Percentiles rank a stretch among this genome's conserved stretches.
These are phyloP conservation scores for Alethe castanea DNA, from an alignment of 2,113 vertebrate species.

Conservation along the genomic window DNA sequence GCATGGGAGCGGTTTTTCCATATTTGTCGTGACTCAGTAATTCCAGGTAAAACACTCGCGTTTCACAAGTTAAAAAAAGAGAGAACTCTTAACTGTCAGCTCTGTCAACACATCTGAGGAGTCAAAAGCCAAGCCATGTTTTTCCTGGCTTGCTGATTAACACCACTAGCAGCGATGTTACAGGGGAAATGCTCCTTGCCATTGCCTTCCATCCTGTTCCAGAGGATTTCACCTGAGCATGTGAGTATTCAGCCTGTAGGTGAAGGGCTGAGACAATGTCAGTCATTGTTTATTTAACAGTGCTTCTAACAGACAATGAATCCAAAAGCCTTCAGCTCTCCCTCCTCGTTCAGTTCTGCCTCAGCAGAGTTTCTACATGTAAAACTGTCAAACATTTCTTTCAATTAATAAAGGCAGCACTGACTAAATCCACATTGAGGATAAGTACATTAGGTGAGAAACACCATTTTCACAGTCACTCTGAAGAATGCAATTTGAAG, in stretches of 20 bases:
- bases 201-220: not conserved
- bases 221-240: not conserved
- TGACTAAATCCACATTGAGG: not conserved
- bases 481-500: not conserved
- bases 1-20: conserved; percentile 54
- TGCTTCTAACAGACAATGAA: not conserved
- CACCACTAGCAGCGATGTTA: accelerated
- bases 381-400: not conserved
- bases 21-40: conserved; percentile 52
- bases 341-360: not conserved
- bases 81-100: conserved; percentile 6
- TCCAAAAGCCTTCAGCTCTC: not conserved
- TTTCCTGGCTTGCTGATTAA: conserved; percentile 5
- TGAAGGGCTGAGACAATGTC: not conserved
- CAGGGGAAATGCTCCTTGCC: not conserved
- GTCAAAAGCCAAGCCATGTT: not conserved
- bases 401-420: not conserved
- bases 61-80: conserved; percentile 58
- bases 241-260: not conserved
- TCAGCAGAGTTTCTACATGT: not conserved
- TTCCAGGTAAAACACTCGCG: conserved; percentile 46
- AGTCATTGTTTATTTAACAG: not conserved
- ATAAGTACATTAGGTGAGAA: not conserved
- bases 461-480: not conserved
- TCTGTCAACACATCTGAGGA: conserved; percentile 44